Evolutionary conservation across 2,888 invertebrate genomes (phyloP), one percentile per base, ranked within the genome.

Genomic region (Diarsia rubi): DNA sequence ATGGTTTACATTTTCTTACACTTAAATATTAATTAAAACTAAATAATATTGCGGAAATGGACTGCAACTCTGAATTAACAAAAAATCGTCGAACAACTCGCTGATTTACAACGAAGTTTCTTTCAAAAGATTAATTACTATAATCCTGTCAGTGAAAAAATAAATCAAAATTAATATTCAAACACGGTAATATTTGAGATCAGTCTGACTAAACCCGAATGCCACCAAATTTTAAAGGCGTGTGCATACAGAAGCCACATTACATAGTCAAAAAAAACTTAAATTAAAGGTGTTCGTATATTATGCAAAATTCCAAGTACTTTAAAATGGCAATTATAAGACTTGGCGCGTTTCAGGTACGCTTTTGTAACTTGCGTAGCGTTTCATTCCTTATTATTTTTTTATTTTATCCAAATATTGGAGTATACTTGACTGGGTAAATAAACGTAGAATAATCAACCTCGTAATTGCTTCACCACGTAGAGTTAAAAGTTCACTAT

Each of bases 121-220:
- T 73, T 66, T 60, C 31, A 31, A 68, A 74, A 60, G 52, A 65
- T 44, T n/a, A 47, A 65, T 44, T n/a, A 47, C 19, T 63, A 21
- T 9, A 49, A 62, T 64, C 52, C 80, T 81, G 86, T 75, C 76
- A 85, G 68, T 84, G 69, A 60, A 75, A 73, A 78, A 54, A 67
- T 63, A 77, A 79, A 75, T 81, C 75, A 73, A 75, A 79, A 69
- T 82, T 69, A 70, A 54, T 42, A 76, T 74, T 74, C 77, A 84
- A 85, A 86, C 81, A 81, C 82, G 78, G 75, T 73, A 49, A 70
- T 73, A 72, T 72, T 79, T 93, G 93, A 93, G 93, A 93, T 93
- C 93, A 93, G 87, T 88, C 84, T 88, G 91, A 93, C 93, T 92
- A 91, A 81, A 69, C 73, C 89, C 85, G 91, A 71, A 94, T 95